phyloP scores from a whole-genome alignment of 2,888 invertebrate species.

The Bimastos eiseni region DNA sequence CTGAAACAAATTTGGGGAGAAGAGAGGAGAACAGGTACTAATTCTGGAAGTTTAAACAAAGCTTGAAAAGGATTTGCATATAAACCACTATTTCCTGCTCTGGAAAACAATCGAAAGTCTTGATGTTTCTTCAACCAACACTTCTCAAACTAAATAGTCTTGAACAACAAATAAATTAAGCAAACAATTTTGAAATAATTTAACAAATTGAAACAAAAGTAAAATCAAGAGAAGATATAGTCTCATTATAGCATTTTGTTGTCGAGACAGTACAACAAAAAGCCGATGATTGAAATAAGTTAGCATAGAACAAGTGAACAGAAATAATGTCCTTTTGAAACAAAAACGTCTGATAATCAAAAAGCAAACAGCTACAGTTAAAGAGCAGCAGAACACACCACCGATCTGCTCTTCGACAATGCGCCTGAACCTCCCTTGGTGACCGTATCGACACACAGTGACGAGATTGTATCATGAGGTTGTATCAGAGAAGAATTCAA shows the following conservation, averaged over 20 bases:
- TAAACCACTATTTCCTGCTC: not conserved
- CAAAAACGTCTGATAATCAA: not conserved
- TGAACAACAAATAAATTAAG: slow-evolving; percentile 13
- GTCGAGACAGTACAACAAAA: not conserved
- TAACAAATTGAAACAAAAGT: not conserved
- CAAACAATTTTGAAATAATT: slow-evolving; percentile 13
- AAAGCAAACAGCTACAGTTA: not conserved
- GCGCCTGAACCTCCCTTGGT: not conserved
- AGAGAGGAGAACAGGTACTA: not conserved
- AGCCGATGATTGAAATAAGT: not conserved
- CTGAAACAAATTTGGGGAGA: not conserved
- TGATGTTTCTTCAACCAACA: not conserved
- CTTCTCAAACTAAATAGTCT: not conserved
- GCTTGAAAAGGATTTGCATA: not conserved
- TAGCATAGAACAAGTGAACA: slow-evolving; percentile 5
- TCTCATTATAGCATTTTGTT: not conserved
- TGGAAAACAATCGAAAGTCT: not conserved
- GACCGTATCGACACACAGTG: not conserved
- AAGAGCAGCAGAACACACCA: not conserved
- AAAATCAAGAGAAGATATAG: not conserved
- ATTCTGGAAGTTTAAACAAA: not conserved
- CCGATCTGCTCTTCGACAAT: not conserved
- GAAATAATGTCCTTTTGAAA: not conserved
- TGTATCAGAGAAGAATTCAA: not conserved
- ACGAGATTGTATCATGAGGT: not conserved